These are phyloP conservation scores for Idaea dimidiata DNA, from an alignment of 2,888 invertebrate species.

Conservation along the genomic window DNA sequence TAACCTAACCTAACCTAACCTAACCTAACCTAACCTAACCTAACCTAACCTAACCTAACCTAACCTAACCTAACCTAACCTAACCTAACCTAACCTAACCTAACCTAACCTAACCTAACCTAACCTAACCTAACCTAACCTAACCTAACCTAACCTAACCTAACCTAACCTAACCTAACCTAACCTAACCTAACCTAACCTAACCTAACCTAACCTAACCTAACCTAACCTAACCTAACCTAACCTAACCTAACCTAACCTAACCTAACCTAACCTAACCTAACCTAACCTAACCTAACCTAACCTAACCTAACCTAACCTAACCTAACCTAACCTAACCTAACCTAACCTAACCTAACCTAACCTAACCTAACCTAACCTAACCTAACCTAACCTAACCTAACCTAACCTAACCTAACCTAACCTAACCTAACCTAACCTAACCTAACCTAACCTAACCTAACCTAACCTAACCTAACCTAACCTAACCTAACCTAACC, in stretches of 20 bases:
- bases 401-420: conserved; percentile 21
- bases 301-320: conserved; percentile 22
- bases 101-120: conserved; percentile 21
- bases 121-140: conserved; percentile 23
- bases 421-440: conserved; percentile 25
- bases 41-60: conserved; percentile 21
- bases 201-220: conserved; percentile 20
- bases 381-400: conserved; percentile 22
- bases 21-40: conserved; percentile 20
- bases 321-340: conserved; percentile 22
- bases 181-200: conserved; percentile 20
- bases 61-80: conserved; percentile 21
- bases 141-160: conserved; percentile 15
- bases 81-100: conserved; percentile 24
- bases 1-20: conserved; percentile 24
- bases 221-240: conserved; percentile 21
- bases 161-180: conserved; percentile 23
- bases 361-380: conserved; percentile 10
- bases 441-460: conserved; percentile 28
- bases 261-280: conserved; percentile 21
- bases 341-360: conserved; percentile 18
- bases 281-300: conserved; percentile 18
- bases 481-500: conserved; percentile 10
- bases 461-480: conserved; percentile 22
- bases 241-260: conserved; percentile 21